Base-by-base conservation (phyloP, 2,113 vertebrate species). In the Crotalus viridis region DNA sequence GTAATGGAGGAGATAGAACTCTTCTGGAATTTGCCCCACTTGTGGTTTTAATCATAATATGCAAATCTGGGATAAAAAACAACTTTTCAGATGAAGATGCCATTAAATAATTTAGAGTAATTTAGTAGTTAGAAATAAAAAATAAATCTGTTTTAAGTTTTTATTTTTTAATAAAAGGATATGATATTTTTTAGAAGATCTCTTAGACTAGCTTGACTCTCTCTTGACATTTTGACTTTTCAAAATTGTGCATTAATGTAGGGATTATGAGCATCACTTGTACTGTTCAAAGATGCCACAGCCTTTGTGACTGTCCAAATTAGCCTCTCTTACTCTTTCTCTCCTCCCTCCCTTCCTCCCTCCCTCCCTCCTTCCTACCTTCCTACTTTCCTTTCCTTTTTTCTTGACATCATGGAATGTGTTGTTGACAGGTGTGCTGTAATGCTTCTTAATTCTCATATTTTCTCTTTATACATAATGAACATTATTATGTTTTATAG, bases 381-480 rank as follows among this genome's bases (percentile, higher is more conserved):
- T 90, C 95, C 88, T 96, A 89, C 95, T 96, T 97, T 97, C 97
- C 92, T 97, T 97, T 93, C 93, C 90, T 94, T 81, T 81, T 81
- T 81, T 19, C 33, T 43, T 81, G 33, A 43, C 21, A 43, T 81
- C 33, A 39, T 43, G 64, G 92, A 94, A 94, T 96, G 87, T 89
- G 89, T 88, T 95, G 94, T 61, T 95, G 94, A 95, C 95, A 95
- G 88, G 92, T 96, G 46, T 39, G 90, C 33, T 96, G 93, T 96
- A 95, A 97, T 95, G 96, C 95, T 95, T 96, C 93, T 94, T 93
- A 96, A 97, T 96, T 95, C 90, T 94, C 95, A 95, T 94, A 91
- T 91, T 93, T 97, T 97, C 87, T 95, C 90, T 93, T 97, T 96
- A 97, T 97, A 96, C 93, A 94, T 93, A 95, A 96, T 93, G 95